phyloP scores from a whole-genome alignment of 2,888 invertebrate genomes.

The Xiphydria camelus region DNA sequence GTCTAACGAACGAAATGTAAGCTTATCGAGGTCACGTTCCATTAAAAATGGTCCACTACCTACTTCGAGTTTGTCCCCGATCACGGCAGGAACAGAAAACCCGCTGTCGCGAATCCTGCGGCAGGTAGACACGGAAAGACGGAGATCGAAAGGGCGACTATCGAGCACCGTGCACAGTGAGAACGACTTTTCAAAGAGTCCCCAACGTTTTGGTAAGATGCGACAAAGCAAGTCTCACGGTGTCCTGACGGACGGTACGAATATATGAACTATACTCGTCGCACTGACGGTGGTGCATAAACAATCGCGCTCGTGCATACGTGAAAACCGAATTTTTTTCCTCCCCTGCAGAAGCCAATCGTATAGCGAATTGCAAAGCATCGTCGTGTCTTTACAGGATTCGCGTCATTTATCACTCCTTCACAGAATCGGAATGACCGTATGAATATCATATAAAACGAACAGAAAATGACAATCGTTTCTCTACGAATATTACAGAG shows the following conservation, averaged over 20 bases:
- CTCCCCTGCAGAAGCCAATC: no score
- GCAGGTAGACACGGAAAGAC: conserved; percentile 35
- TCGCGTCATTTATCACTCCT: no score
- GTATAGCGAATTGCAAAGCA: no score
- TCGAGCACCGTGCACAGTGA: conserved; percentile 26
- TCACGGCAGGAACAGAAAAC: conserved; percentile 32
- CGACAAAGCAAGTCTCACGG: conserved; percentile 27
- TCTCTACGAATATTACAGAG: no score
- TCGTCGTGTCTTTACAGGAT: no score
- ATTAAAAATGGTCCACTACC: conserved; percentile 25
- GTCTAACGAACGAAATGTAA: conserved; percentile 27
- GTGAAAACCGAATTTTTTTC: no score
- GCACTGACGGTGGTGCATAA: no score
- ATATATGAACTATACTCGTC: no score
- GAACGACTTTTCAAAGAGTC: conserved; percentile 24
- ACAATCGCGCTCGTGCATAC: conserved; percentile 5
- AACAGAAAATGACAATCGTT: no score
- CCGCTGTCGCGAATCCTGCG: conserved; percentile 37
- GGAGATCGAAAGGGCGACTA: conserved; percentile 23
- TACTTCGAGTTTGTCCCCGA: conserved; percentile 38
- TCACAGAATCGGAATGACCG: no score
- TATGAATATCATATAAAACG: no score
- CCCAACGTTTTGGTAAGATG: conserved; percentile 18
- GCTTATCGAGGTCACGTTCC: conserved; percentile 41
- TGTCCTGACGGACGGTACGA: no score